phyloP scores from a whole-genome alignment of 2,888 invertebrate species.

The Laothoe populi region DNA sequence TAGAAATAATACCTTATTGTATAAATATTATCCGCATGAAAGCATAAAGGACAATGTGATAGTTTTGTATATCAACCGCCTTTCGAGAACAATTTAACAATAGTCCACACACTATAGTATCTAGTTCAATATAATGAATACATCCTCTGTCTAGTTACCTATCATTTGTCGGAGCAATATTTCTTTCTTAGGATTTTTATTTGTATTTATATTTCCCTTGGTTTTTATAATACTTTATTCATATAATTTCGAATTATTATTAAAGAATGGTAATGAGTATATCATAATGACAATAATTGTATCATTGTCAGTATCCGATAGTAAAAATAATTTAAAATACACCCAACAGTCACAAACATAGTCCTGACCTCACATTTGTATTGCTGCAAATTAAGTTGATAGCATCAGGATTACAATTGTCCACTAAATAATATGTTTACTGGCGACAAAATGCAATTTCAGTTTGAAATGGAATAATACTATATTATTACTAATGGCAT shows the following conservation, averaged over 20 bases:
- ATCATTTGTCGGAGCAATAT: conserved; percentile 20
- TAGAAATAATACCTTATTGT: conserved; percentile 16
- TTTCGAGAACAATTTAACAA: conserved; percentile 62
- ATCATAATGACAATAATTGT: no score
- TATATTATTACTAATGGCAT: background rate
- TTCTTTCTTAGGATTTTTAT: background rate
- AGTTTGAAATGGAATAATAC: background rate
- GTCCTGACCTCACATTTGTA: no score
- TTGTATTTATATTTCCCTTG: background rate
- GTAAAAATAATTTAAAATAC: no score
- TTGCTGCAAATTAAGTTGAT: no score
- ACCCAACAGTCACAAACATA: no score
- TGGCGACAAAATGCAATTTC: no score
- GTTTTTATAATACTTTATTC: background rate
- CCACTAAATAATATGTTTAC: no score
- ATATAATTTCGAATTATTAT: no score
- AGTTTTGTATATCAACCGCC: conserved; percentile 38
- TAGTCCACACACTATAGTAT: conserved; percentile 45
- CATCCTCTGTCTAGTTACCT: conserved; percentile 57
- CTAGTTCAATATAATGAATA: conserved; percentile 70
- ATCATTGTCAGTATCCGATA: no score
- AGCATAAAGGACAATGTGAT: conserved; percentile 24
- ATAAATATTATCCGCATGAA: background rate
- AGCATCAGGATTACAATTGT: no score
- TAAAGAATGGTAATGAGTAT: no score